A percentile compares a stretch with the other conserved stretches of the same genome.
Conservation (phyloP, 2,113 vertebrate species). For the Thomomys bottae region DNA sequence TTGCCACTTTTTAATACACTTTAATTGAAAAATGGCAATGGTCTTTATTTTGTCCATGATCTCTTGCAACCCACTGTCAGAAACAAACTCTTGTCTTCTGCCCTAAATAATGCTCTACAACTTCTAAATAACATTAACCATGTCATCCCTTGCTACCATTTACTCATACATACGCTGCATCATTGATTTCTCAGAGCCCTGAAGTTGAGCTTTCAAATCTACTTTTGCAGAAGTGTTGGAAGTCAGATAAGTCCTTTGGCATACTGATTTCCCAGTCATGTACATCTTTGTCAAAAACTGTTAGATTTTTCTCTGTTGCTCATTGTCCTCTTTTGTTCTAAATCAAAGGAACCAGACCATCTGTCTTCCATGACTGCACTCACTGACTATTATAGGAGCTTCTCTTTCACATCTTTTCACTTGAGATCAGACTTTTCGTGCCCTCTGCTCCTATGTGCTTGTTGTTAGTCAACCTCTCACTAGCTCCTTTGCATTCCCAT, state of each 20-base stretch:
- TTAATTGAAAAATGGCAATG: constrained; percentile 47
- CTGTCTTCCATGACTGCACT: background rate
- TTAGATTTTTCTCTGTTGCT: constrained; percentile 11
- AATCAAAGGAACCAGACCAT: background rate
- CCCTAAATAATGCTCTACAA: background rate
- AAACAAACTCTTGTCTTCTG: constrained; percentile 21
- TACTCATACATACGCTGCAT: background rate
- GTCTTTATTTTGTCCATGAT: background rate
- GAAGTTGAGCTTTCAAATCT: background rate
- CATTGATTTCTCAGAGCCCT: background rate
- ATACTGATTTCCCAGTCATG: background rate
- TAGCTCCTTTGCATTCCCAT: background rate
- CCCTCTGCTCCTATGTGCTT: background rate
- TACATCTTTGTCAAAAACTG: background rate
- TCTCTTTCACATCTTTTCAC: background rate
- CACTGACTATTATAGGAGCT: background rate
- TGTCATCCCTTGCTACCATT: background rate
- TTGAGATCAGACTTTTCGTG: background rate
- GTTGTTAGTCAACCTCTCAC: background rate
- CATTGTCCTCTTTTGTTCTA: background rate
- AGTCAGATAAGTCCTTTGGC: background rate
- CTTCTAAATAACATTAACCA: background rate
- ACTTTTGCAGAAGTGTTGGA: background rate
- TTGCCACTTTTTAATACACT: constrained; percentile 53
- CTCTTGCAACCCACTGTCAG: background rate